Base-by-base conservation (phyloP, 2,113 vertebrate species). In the Zosterops lateralis region DNA sequence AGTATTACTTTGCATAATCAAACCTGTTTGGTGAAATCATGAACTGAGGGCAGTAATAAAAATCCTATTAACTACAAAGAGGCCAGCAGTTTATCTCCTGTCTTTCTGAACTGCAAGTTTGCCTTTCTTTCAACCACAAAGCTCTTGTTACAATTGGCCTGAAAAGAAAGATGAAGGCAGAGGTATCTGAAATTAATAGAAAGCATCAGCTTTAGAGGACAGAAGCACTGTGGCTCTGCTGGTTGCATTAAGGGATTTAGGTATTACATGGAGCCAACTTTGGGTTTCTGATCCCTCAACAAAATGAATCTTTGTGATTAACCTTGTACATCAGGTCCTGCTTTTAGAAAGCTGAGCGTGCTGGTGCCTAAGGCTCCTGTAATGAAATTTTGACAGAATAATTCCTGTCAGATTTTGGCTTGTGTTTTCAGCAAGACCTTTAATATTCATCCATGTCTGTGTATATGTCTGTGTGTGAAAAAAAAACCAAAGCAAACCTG, bases 201-300 rank as follows among this genome's bases (percentile, higher is more conserved):
- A 94, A 79, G 40, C 42, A 75, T 36, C 45, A 68, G n/a, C 70
- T 92, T 92, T 87, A 84, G 45, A 90, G n/a, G 65, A 68, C 53
- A 84, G 76, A 76, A 88, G 61, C 19, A 24, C 51, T 45, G 44
- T 38, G 73, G 42, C 34, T 92, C 64, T 87, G 44, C 70, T 76
- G 58, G 48, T 57, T 95, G 87, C 70, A 87, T 89, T 75, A 73
- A 87, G 20, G 70, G 95, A 92, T 96, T 96, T 93, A 75, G 19
- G 53, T 75, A 84, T 96, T 93, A 95, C 18, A 64, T 1, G 61
- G 86, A 94, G 40, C 28, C 48, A 77, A 50, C 68, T 90, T 89
- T 78, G 42, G 15, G 19, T 77, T 96, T 94, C 72, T 94, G 79
- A 93, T 93, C 68, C 75, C 47, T 94, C 56, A 67, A 64, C 26